Percentiles rank a stretch among this genome's conserved stretches.
Evolutionary conservation across 2,888 invertebrate species (phyloP).

Genomic region (Leuctra nigra): DNA sequence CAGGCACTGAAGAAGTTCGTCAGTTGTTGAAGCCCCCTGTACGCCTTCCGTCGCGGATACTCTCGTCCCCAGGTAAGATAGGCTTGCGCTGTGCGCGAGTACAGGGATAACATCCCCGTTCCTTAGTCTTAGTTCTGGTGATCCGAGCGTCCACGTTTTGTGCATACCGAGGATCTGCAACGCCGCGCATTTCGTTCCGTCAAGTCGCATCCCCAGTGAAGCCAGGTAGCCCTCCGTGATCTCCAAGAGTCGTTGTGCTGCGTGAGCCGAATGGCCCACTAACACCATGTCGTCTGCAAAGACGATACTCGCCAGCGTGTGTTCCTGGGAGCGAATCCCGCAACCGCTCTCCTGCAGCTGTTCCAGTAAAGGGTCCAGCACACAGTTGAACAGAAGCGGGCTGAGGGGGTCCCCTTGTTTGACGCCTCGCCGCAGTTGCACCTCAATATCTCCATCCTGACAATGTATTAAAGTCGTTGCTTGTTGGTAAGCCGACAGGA

Average conservation of each 20-base stretch:
- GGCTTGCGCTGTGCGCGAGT: not conserved
- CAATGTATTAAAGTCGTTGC: not conserved
- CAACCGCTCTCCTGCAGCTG: not conserved
- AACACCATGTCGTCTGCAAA: not conserved
- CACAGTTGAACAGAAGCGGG: slow-evolving; percentile 37
- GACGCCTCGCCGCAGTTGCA: slow-evolving; percentile 29
- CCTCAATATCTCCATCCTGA: not conserved
- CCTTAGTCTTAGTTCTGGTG: too few species aligned
- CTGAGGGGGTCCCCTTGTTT: slow-evolving; percentile 40
- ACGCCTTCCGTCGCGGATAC: not conserved
- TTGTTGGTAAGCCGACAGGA: not conserved
- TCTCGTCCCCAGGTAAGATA: not conserved
- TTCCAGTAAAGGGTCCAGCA: slow-evolving; percentile 26
- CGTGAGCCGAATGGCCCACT: not conserved
- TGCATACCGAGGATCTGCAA: not conserved
- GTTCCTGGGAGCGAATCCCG: not conserved
- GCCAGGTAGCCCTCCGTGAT: not conserved
- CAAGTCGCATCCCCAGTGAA: not conserved
- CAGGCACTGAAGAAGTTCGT: not conserved
- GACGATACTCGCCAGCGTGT: not conserved
- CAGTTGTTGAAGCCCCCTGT: not conserved
- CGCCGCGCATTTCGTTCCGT: not conserved
- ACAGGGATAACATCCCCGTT: too few species aligned
- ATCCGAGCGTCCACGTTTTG: not conserved
- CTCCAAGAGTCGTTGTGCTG: not conserved